Evolutionary conservation across 2,888 invertebrate genomes (phyloP).

Genomic region (Orthosia gracilis): DNA sequence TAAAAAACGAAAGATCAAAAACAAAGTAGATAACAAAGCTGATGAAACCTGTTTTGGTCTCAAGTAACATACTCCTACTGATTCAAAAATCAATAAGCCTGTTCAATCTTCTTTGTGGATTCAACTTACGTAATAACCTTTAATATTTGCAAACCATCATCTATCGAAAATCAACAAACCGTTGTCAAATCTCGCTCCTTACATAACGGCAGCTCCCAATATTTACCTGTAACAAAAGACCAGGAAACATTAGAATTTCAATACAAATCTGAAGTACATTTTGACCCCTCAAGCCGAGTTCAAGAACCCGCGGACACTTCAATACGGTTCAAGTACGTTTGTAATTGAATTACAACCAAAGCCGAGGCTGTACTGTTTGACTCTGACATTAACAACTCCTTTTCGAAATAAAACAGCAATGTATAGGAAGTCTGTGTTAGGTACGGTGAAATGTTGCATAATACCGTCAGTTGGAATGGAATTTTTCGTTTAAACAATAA

Average conservation of each 20-base stretch:
- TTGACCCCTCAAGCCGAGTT: conserved; percentile 70
- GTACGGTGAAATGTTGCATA: conserved; percentile 69
- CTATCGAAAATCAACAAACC: conserved; percentile 23
- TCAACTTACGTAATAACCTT: conserved; percentile 32
- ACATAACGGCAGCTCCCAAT: conserved; percentile 43
- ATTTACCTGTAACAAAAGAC: conserved; percentile 78
- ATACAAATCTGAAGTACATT: conserved; percentile 66
- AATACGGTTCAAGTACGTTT: conserved; percentile 62
- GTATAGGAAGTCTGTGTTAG: conserved; percentile 72
- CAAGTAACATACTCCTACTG: conserved; percentile 16
- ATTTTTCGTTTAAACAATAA: conserved; percentile 82
- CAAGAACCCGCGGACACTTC: conserved; percentile 67
- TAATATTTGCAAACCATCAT: conserved; percentile 34
- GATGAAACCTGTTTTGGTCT: neutral
- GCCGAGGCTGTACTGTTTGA: conserved; percentile 73
- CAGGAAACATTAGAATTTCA: conserved; percentile 66
- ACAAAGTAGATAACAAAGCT: neutral
- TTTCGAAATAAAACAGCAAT: conserved; percentile 72
- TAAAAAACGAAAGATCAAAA: neutral
- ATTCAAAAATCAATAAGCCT: conserved; percentile 33
- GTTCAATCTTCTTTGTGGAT: conserved; percentile 18
- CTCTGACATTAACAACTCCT: conserved; percentile 71
- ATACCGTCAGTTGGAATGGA: conserved; percentile 72
- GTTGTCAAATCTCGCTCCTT: conserved; percentile 58
- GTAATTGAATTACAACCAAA: conserved; percentile 72